Base-by-base conservation (phyloP, 1,140 invertebrate genomes). In the Papilio dardanus region DNA sequence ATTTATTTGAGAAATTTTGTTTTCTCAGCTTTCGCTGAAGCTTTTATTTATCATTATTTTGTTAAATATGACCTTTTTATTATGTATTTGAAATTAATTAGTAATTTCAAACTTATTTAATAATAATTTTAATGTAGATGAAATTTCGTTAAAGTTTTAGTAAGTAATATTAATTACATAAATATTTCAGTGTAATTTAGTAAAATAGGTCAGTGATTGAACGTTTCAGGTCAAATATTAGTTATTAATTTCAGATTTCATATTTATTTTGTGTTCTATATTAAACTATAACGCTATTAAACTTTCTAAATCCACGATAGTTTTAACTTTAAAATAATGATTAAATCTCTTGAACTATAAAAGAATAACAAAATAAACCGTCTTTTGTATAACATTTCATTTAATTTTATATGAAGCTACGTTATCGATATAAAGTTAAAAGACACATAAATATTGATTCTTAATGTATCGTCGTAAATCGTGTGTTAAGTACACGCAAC, bases 1-100 rank as follows among this genome's bases (percentile, higher is more conserved):
- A 69, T 69, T 69, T 69, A 69, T 69, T 69, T 69, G 35, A n/a
- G 10, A 40, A 69, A 69, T 69, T 69, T 40, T 40, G 67, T 40
- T 69, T 69, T 69, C 67, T 69, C 42, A 69, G 35, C 35, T 21
- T 69, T 35, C 35, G 14, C 35, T 40, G 67, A 21, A 69, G 35
- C 67, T 69, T 40, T 12, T 42, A 69, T 68, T 68, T 40, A 35
- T 68, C 33, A 68, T 37, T 21, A 6, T 37, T 69, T 40, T 69
- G 33, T 42, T 69, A 28, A 33, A 66, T 66, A 19, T 66, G 31
- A 62, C 0, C 54, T 62, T 1, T 62, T 28, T 1, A 62, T 62
- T 62, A 62, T 30, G 1, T 28, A 62, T 30, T 46, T 46, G 14
- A 6, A 4, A 19, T 46, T 46, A 46, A 46, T 46, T 46, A 19